These are phyloP conservation scores for Parasteatoda tepidariorum DNA, from an alignment of 1,140 invertebrate species.

Conservation along the genomic window DNA sequence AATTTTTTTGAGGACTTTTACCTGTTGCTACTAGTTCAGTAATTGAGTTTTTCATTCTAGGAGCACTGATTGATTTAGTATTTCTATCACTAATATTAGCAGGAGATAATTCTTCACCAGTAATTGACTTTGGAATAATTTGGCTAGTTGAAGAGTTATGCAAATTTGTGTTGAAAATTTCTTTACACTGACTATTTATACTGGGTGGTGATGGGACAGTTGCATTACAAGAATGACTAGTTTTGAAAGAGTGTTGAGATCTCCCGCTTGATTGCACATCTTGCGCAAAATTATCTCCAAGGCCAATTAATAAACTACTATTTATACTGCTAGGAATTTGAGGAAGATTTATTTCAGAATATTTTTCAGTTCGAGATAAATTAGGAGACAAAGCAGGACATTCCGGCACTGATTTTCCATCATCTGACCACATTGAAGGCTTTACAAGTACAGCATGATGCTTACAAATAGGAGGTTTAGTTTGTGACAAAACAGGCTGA, in stretches of 20 bases:
- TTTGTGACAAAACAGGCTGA: constrained; percentile 59
- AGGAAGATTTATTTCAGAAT: not conserved
- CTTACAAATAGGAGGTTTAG: constrained; percentile 63
- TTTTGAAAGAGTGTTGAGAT: constrained; percentile 13
- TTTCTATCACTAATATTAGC: constrained; percentile 5
- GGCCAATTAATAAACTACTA: not conserved
- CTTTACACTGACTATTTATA: not conserved
- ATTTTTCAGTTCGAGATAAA: not conserved
- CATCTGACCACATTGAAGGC: constrained; percentile 75
- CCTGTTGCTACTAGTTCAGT: not conserved
- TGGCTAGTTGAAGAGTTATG: not conserved
- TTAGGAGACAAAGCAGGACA: not conserved
- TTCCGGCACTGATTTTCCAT: not conserved
- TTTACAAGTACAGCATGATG: constrained; percentile 70
- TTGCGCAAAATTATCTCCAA: not conserved
- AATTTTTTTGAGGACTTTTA: constrained; percentile 15
- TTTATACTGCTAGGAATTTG: not conserved
- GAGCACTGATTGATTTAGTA: not conserved
- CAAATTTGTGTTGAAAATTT: constrained; percentile 2
- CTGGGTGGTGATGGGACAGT: too few relatives aligned
- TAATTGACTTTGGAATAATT: not conserved
- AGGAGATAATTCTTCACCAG: not conserved
- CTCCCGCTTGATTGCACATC: not conserved
- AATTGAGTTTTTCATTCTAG: not conserved
- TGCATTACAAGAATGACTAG: constrained; percentile 51